Conservation (phyloP, 2,797 vertebrate species). For the Cossypha niveicapilla region DNA sequence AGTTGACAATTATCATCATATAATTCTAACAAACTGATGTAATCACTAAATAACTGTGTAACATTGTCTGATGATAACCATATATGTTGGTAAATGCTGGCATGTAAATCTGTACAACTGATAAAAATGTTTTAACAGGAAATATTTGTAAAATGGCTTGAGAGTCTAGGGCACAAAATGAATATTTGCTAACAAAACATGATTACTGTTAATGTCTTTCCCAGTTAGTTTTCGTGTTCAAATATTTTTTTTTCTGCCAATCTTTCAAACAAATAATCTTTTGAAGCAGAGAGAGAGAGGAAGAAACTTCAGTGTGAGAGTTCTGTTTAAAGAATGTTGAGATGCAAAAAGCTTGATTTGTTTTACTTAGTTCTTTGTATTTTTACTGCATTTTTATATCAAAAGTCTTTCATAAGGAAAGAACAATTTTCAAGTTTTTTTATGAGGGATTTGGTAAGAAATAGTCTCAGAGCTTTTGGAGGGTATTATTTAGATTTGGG, state of each 20-base stretch:
- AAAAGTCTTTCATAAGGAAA: neutral
- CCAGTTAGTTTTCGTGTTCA: neutral
- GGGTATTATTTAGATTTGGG: neutral
- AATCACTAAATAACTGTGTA: neutral
- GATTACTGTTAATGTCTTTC: neutral
- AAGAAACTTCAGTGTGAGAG: neutral
- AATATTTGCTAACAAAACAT: neutral
- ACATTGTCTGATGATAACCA: neutral
- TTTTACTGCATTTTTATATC: neutral
- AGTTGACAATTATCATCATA: neutral
- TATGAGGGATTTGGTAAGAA: neutral
- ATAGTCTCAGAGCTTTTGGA: neutral
- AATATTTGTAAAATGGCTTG: constrained; percentile 22
- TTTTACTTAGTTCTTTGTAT: neutral
- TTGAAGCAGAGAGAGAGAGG: neutral
- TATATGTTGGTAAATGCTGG: neutral
- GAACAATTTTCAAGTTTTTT: neutral
- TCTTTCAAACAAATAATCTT: neutral
- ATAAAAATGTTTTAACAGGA: constrained; percentile 17
- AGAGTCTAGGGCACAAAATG: neutral
- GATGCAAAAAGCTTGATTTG: neutral
- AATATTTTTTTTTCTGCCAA: neutral
- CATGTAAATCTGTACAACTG: neutral
- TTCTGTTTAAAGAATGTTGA: neutral
- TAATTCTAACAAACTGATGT: neutral